Percentiles rank a stretch among this genome's conserved stretches.
Conservation (phyloP, 2,888 invertebrate species). For the Sepiola atlantica region DNA sequence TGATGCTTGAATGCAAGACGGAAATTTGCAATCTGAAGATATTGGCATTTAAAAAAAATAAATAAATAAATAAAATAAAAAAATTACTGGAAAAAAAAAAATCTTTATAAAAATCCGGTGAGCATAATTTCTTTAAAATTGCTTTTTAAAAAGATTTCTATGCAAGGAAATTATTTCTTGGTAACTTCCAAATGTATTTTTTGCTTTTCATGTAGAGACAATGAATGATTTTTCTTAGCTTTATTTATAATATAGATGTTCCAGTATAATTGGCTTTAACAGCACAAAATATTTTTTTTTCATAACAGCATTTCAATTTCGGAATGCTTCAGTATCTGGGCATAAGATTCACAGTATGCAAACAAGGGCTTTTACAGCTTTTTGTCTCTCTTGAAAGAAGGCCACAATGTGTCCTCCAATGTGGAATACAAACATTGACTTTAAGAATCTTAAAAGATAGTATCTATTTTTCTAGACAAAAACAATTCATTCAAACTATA, state of each 20-base stretch:
- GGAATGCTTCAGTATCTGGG: neutral
- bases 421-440: neutral
- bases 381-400: neutral
- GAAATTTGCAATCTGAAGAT: neutral
- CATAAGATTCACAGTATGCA: neutral
- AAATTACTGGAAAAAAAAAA: neutral
- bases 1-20: neutral
- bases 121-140: neutral
- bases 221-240: neutral
- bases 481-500: neutral
- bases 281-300: neutral
- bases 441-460: neutral
- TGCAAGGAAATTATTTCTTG: neutral
- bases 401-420: neutral
- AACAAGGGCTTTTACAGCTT: neutral
- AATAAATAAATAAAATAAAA: neutral
- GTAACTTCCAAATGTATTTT: neutral
- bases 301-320: neutral
- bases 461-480: slow-evolving; percentile 15
- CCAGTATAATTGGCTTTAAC: neutral
- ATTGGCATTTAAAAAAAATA: neutral
- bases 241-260: neutral
- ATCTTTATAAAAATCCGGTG: neutral
- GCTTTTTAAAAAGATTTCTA: neutral
- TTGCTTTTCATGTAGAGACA: neutral